Conservation (phyloP, 2,888 invertebrate species). For the Dromius quadrimaculatus region DNA sequence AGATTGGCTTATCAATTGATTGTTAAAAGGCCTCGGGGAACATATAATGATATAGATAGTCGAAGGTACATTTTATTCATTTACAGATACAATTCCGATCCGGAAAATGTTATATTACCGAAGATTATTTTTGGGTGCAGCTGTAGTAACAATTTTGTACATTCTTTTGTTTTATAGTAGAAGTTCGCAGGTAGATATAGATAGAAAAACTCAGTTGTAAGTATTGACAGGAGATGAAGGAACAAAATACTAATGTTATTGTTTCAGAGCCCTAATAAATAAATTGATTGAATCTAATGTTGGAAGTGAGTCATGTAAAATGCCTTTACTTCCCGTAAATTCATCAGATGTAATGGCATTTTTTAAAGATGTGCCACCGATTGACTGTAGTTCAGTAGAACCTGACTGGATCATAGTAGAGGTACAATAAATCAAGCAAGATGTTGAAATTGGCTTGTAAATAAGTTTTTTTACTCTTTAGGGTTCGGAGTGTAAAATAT, state of each 20-base stretch:
- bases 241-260: neutral
- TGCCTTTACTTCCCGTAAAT: slow-evolving; percentile 75
- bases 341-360: slow-evolving; percentile 82
- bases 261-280: slow-evolving; percentile 66
- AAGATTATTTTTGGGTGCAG: slow-evolving; percentile 30
- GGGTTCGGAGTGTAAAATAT: slow-evolving; percentile 69
- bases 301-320: slow-evolving; percentile 71
- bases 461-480: slow-evolving; percentile 57
- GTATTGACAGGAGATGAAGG: slow-evolving; percentile 50
- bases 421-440: slow-evolving; percentile 64
- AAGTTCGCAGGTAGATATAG: slow-evolving; percentile 55
- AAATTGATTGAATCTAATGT: slow-evolving; percentile 66
- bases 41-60: too few species aligned
- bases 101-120: slow-evolving; percentile 38
- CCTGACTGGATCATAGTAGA: slow-evolving; percentile 84
- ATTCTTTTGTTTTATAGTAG: slow-evolving; percentile 40
- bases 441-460: slow-evolving; percentile 59
- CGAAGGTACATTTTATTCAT: too few species aligned
- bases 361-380: slow-evolving; percentile 72
- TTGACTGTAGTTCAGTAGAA: slow-evolving; percentile 74
- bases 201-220: slow-evolving; percentile 61
- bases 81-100: slow-evolving; percentile 6
- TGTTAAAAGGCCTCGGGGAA: too few species aligned
- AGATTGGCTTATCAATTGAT: too few species aligned
- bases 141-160: slow-evolving; percentile 20